Evolutionary conservation across 23 tunicate species (phyloP), one percentile per base, ranked within the genome.

Genomic region (Trididemnum clinides): DNA sequence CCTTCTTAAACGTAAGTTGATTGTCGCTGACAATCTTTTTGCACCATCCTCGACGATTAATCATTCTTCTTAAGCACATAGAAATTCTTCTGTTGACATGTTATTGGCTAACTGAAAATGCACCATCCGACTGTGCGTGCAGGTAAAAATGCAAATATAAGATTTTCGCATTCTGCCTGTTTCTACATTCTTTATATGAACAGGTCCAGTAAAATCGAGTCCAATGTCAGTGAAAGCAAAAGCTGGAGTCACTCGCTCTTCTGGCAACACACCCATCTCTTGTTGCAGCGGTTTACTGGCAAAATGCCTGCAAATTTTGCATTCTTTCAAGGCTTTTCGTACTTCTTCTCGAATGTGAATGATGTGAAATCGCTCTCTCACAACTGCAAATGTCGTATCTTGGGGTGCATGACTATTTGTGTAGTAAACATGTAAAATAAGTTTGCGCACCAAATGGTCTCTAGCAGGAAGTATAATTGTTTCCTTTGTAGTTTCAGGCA

Each of bases 1-100:
- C 75, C 75, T 66, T 66, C 31, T 66, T 66, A 23, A 66, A 66
- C n/a, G 75, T 66, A 29, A 6, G 5, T 32, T 66, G 75, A 66
- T 66, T 66, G 31, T 66, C 75, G 31, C 75, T 66, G 7, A 66
- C 37, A 32, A 66, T 66, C 37, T 20, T 28, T 3, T 31, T 20
- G 22, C 75, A 66, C 37, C 36, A 66, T 3, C 75, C 75, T 3
- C 37, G 37, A 31, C 37, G 75, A 66, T 66, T 66, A 32, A 66
- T 66, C 36, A 66, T 28, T 29, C 75, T 36, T 66, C 22, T 66
- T 31, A 66, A 66, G 75, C 75, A 66, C 10, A 7, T 31, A 66
- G 31, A 66, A 66, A 66, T 31, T 66, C 75, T 6, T 66, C 75
- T 3, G 75, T 66, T 2, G 75, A 29, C 37, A 66, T 66, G 7